Conservation (phyloP, 2,113 vertebrate genomes). For the Alligator mississippiensis region DNA sequence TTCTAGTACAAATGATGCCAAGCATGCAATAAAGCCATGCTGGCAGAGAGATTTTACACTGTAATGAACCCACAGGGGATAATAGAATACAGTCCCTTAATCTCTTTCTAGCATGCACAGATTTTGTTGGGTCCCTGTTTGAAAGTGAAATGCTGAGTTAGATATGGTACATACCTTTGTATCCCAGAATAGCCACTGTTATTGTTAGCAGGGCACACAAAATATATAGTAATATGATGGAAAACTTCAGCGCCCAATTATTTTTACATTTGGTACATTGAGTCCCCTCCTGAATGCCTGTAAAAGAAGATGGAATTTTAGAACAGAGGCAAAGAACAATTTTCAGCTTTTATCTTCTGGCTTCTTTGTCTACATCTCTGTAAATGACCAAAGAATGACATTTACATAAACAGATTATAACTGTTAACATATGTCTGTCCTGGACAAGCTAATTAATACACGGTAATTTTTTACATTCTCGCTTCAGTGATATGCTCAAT, state of each 20-base stretch:
- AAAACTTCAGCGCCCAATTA: constrained; percentile 95
- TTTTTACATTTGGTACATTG: constrained; percentile 97
- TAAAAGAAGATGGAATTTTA: constrained; percentile 73
- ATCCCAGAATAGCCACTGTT: constrained; percentile 93
- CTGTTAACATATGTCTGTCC: background rate
- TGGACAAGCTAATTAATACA: background rate
- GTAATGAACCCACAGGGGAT: background rate
- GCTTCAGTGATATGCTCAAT: background rate
- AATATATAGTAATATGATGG: constrained; percentile 92
- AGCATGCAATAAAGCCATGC: background rate
- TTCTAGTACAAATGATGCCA: background rate
- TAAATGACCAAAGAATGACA: background rate
- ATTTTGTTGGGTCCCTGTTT: background rate
- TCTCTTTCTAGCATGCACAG: background rate
- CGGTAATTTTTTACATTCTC: background rate
- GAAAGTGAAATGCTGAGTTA: background rate
- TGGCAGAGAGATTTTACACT: background rate
- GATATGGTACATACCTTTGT: constrained; percentile 88
- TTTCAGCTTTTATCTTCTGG: background rate
- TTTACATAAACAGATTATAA: background rate
- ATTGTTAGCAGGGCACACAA: constrained; percentile 93
- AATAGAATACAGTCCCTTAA: background rate
- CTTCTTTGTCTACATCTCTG: background rate
- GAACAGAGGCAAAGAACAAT: background rate
- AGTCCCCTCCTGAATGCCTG: constrained; percentile 96